phyloP scores from a whole-genome alignment of 2,888 invertebrate genomes.

The Temnothorax unifasciatus region DNA sequence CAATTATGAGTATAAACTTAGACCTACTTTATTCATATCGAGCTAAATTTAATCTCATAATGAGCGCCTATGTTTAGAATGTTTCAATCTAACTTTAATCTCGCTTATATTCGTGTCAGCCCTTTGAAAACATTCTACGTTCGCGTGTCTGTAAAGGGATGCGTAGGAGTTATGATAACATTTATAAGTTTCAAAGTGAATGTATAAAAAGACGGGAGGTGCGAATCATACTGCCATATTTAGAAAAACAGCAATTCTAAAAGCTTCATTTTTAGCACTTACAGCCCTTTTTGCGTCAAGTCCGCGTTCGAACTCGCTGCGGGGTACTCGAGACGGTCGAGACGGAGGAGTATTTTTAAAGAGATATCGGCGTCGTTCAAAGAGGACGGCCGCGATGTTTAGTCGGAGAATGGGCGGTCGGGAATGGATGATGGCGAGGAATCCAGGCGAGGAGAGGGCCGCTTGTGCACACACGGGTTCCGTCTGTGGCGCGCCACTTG shows the following conservation, averaged over 20 bases:
- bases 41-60: conserved; percentile 35
- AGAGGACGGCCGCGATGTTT: conserved; percentile 47
- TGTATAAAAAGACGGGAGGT: not conserved
- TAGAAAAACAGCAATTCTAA: conserved; percentile 16
- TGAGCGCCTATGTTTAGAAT: not conserved
- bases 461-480: conserved; percentile 56
- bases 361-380: conserved; percentile 47
- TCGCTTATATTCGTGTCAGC: not conserved
- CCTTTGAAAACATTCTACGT: not conserved
- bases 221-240: not conserved
- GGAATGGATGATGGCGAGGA: conserved; percentile 53
- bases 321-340: conserved; percentile 15
- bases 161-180: not conserved
- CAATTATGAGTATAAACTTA: conserved; percentile 22
- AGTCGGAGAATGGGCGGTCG: conserved; percentile 35
- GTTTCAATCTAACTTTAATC: conserved; percentile 16
- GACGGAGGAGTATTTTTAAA: conserved; percentile 54
- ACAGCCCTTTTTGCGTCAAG: not conserved
- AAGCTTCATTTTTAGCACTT: conserved; percentile 27
- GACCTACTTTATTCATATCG: conserved; percentile 15
- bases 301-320: not conserved
- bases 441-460: conserved; percentile 44
- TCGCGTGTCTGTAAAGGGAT: not conserved
- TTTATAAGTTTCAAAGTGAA: not conserved
- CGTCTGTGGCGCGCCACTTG: conserved; percentile 74